Percentiles rank a stretch among this genome's conserved stretches.
Evolutionary conservation across 1,140 invertebrate species (phyloP).

Genomic region (Linepithema humile): DNA sequence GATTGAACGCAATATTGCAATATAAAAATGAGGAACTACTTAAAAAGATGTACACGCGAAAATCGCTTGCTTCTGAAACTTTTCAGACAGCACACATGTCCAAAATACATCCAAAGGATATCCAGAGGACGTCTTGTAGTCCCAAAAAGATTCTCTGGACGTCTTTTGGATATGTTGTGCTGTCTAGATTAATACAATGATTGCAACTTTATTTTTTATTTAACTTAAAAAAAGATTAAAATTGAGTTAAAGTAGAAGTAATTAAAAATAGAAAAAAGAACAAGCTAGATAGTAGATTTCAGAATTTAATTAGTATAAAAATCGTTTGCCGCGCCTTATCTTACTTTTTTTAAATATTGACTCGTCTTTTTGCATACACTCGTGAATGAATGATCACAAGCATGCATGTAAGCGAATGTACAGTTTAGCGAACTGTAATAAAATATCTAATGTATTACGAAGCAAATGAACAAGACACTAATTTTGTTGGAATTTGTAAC

Average conservation of each 20-base stretch:
- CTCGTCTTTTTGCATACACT: not conserved
- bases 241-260: too few relatives aligned
- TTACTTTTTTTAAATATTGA: conserved; percentile 2
- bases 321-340: not conserved
- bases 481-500: conserved; percentile 1
- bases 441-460: conserved; percentile 2
- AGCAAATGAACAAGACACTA: conserved; percentile 27
- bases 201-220: too few relatives aligned
- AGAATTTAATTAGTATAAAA: not conserved
- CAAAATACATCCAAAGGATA: too few relatives aligned
- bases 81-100: too few relatives aligned
- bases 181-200: too few relatives aligned
- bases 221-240: too few relatives aligned
- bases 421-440: not conserved
- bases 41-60: too few relatives aligned
- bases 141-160: too few relatives aligned
- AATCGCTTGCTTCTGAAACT: not conserved
- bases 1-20: too few relatives aligned
- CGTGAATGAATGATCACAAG: not conserved
- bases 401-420: not conserved
- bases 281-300: not conserved
- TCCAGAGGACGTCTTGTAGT: too few relatives aligned
- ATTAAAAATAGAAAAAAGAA: not conserved
- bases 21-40: too few relatives aligned
- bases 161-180: too few relatives aligned